A percentile compares a stretch with the other conserved stretches of the same genome.
Conservation (phyloP, 2,888 invertebrate species). For the Cryptophagus acutangulus region DNA sequence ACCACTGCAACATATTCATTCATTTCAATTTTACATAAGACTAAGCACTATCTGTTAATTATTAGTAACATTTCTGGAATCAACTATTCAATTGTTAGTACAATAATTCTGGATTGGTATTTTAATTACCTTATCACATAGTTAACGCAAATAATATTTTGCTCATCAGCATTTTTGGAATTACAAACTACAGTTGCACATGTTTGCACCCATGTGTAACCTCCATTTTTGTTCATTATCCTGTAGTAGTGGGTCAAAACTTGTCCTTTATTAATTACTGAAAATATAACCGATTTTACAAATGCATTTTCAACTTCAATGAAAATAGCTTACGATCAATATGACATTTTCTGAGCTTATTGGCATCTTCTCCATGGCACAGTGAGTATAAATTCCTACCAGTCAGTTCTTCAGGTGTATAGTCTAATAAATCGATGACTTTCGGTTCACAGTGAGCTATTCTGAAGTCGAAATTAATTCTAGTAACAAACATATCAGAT, state of each 20-base stretch:
- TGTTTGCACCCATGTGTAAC: constrained; percentile 95
- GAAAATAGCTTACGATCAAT: constrained; percentile 75
- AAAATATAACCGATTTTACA: constrained; percentile 8
- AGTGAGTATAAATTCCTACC: constrained; percentile 90
- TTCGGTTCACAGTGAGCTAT: constrained; percentile 97
- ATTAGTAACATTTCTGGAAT: too few species aligned
- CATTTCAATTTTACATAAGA: not conserved
- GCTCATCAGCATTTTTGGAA: constrained; percentile 93
- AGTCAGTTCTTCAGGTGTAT: constrained; percentile 87
- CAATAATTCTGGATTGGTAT: too few species aligned
- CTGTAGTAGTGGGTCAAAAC: constrained; percentile 94
- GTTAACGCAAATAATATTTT: constrained; percentile 95
- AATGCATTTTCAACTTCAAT: constrained; percentile 7
- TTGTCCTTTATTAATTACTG: constrained; percentile 95
- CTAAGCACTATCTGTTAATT: not conserved
- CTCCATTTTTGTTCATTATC: constrained; percentile 92
- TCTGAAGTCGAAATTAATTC: constrained; percentile 92
- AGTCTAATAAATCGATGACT: constrained; percentile 88
- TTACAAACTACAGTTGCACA: constrained; percentile 96
- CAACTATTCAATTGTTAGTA: too few species aligned
- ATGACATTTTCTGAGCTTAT: constrained; percentile 89
- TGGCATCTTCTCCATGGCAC: constrained; percentile 94
- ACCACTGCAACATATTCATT: constrained; percentile 56
- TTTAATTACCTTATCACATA: constrained; percentile 84
- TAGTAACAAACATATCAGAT: constrained; percentile 93